These are phyloP conservation scores for Helicoverpa assulta DNA, from an alignment of 2,888 invertebrate genomes.

Conservation along the genomic window DNA sequence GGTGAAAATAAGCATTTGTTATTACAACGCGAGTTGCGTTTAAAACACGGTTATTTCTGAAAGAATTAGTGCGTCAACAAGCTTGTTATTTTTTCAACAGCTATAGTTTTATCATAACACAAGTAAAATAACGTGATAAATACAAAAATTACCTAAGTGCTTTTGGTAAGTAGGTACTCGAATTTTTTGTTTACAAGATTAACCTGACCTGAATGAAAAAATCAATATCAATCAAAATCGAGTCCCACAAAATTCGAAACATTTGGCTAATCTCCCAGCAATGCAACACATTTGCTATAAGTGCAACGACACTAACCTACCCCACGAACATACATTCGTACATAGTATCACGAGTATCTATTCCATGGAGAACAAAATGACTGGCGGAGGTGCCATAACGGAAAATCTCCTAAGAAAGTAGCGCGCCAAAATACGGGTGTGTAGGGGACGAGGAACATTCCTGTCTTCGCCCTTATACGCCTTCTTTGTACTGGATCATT, in stretches of 20 bases:
- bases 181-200: background rate
- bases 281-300: slow-evolving; percentile 46
- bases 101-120: slow-evolving; percentile 10
- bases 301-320: slow-evolving; percentile 43
- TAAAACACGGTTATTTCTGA: slow-evolving; percentile 26
- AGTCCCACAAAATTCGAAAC: slow-evolving; percentile 11
- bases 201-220: background rate
- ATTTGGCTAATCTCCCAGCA: slow-evolving; percentile 36
- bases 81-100: background rate
- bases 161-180: background rate
- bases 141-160: background rate
- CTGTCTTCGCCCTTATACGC: no score
- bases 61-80: slow-evolving; percentile 30
- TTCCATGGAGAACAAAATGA: no score
- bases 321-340: slow-evolving; percentile 21
- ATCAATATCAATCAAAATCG: background rate
- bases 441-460: no score
- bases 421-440: no score
- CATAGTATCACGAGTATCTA: no score
- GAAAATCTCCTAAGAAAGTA: no score
- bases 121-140: slow-evolving; percentile 3
- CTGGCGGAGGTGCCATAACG: no score
- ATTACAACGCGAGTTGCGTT: slow-evolving; percentile 21
- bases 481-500: no score
- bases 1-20: slow-evolving; percentile 38